A percentile compares a stretch with the other conserved stretches of the same genome.
phyloP scores from a whole-genome alignment of 2,113 vertebrate genomes.

The Myiopsitta monachus region DNA sequence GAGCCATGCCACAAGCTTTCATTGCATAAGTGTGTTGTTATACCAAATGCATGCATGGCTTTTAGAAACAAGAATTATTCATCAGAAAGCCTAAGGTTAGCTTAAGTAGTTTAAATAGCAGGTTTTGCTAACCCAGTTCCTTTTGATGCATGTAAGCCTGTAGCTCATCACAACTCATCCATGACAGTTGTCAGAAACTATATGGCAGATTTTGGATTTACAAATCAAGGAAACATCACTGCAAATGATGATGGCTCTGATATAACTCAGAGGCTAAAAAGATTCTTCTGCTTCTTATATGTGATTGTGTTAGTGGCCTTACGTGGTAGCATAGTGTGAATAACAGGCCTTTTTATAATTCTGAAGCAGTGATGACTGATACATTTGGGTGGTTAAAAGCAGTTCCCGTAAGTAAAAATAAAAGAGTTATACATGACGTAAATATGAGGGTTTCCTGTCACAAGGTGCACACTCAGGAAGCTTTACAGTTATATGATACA shows the following conservation, averaged over 20 bases:
- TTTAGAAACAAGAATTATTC: background rate
- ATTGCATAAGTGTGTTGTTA: background rate
- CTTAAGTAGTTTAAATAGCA: background rate
- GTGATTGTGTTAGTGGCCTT: background rate
- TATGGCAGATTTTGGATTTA: background rate
- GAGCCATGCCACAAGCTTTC: background rate
- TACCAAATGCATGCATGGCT: background rate
- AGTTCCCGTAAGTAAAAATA: background rate
- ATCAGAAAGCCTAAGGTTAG: background rate
- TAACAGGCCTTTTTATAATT: background rate
- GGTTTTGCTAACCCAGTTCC: background rate
- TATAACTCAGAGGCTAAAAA: background rate
- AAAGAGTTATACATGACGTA: background rate
- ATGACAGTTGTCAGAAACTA: background rate
- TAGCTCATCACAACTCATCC: background rate
- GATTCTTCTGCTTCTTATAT: background rate
- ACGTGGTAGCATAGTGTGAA: rapidly evolving
- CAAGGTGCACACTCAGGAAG: background rate
- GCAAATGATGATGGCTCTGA: background rate
- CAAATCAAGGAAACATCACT: background rate
- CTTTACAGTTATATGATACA: background rate
- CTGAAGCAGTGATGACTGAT: background rate
- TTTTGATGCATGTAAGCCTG: background rate
- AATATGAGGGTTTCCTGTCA: background rate
- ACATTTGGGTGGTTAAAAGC: background rate